These are phyloP conservation scores for Halocynthia roretzi DNA, from an alignment of 23 tunicate species.

Conservation along the genomic window DNA sequence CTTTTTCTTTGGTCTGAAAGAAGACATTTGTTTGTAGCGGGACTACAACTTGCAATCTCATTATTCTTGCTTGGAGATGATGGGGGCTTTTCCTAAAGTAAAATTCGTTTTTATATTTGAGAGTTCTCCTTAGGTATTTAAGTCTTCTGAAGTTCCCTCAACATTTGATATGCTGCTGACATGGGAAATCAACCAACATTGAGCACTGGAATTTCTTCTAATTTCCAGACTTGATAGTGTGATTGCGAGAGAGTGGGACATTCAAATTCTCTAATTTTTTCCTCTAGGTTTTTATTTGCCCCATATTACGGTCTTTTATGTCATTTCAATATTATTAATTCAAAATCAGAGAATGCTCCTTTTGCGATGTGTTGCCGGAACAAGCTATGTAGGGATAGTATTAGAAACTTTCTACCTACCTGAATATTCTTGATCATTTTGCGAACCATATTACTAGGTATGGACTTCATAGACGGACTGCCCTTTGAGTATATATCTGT, in stretches of 20 bases:
- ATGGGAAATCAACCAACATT: too few species aligned
- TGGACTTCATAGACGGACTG: constrained; percentile 51
- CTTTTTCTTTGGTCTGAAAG: neutral
- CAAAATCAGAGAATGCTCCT: too few species aligned
- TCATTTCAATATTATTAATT: too few species aligned
- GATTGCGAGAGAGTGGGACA: neutral
- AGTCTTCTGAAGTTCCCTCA: neutral
- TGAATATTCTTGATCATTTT: constrained; percentile 46
- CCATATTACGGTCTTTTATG: too few species aligned
- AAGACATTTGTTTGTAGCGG: neutral
- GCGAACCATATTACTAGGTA: constrained; percentile 52
- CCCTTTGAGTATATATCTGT: neutral
- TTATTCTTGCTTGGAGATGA: neutral
- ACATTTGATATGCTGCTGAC: too few species aligned
- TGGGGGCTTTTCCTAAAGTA: neutral
- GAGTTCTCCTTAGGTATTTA: neutral
- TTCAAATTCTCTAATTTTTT: neutral
- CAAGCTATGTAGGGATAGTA: neutral
- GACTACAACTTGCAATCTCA: neutral
- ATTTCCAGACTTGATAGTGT: neutral
- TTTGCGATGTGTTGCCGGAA: too few species aligned
- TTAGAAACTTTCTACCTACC: neutral
- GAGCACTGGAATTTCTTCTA: neutral
- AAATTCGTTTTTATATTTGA: neutral
- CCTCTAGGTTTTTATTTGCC: too few species aligned